Evolutionary conservation across 2,797 vertebrate genomes (phyloP).

Genomic region (Melanotaenia nigrans): DNA sequence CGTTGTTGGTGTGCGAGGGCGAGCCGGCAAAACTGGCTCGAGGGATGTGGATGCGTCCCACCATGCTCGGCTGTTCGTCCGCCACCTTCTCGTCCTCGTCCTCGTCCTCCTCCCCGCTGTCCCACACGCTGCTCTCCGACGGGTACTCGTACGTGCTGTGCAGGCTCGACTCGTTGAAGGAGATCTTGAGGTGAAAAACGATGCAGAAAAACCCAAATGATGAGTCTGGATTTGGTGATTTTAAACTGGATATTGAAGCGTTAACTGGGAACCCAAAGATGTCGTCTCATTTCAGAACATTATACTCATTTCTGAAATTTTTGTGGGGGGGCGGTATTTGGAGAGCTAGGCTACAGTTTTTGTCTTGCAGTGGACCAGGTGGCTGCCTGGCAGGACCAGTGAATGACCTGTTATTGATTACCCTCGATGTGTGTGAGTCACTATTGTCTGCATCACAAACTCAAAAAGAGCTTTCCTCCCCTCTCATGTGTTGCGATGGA

Average conservation of each 20-base stretch:
- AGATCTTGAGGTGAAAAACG: conserved; percentile 91
- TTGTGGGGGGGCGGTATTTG: no score
- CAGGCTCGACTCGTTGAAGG: conserved; percentile 93
- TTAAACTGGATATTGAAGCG: no score
- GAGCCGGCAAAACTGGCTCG: conserved; percentile 79
- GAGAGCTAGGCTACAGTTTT: conserved; percentile 15
- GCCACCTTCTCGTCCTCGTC: conserved; percentile 58
- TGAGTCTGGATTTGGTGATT: no score
- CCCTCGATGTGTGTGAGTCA: neutral
- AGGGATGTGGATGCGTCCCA: conserved; percentile 83
- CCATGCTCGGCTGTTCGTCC: conserved; percentile 76
- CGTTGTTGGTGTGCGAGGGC: conserved; percentile 67
- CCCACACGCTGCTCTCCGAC: conserved; percentile 88
- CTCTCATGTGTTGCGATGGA: conserved; percentile 33
- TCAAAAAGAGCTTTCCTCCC: conserved; percentile 7
- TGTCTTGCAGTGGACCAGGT: conserved; percentile 45
- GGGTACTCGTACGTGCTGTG: conserved; percentile 96
- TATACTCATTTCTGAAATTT: no score
- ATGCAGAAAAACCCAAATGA: neutral
- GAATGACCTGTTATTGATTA: conserved; percentile 35
- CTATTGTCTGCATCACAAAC: conserved; percentile 8
- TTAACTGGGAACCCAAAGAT: no score
- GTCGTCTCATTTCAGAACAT: no score
- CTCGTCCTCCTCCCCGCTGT: conserved; percentile 86
- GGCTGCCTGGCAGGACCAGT: conserved; percentile 44